Base-by-base conservation (phyloP, 1,140 invertebrate species). In the Phenacoccus solenopsis region DNA sequence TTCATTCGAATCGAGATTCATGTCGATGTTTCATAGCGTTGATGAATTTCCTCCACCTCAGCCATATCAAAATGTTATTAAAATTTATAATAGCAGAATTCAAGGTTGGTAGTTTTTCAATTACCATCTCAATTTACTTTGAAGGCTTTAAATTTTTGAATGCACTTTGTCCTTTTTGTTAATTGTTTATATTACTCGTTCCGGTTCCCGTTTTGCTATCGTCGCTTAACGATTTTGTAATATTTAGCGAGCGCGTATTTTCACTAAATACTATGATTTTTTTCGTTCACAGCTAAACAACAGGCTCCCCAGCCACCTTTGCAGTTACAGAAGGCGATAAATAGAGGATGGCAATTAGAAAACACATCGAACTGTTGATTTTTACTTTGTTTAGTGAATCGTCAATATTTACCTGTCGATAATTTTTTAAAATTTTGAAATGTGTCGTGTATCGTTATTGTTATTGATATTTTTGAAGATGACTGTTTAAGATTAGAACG, bases 1-100 rank as follows among this genome's bases (percentile, higher is more conserved):
- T 67, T 82, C 84, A 22, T 72, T 84, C 20, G 83, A 84, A 70
- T 68, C 76, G 3, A 77, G 81, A 69, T 84, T 83, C 73, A 76
- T 76, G 1, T 79, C 82, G 0, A 75, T 78, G 72, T 84, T 84
- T 75, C 82, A 83, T 72, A 75, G 76, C 16, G 75, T 80, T 2
- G 76, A 79, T 28, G 80, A 78, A 67, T 83, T 84, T 70, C 82
- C 83, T 35, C 71, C 74, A 1, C 83, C 83, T 3, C 81, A 79
- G 67, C 77, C 78, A 2, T 84, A 81, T 68, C 77, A 75, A 69
- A 79, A 78, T 49, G 78, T 83, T 21, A 70, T 76, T 2, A 84
- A 84, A 75, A 75, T 82, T 70, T 84, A 84, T 77, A 83, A 82
- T 75, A 84, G 82, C 75, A 84, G 79, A 80, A 79, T 79, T 59